Base-by-base conservation (phyloP, 64 coral and sea anemone genomes). In the Porites lutea region DNA sequence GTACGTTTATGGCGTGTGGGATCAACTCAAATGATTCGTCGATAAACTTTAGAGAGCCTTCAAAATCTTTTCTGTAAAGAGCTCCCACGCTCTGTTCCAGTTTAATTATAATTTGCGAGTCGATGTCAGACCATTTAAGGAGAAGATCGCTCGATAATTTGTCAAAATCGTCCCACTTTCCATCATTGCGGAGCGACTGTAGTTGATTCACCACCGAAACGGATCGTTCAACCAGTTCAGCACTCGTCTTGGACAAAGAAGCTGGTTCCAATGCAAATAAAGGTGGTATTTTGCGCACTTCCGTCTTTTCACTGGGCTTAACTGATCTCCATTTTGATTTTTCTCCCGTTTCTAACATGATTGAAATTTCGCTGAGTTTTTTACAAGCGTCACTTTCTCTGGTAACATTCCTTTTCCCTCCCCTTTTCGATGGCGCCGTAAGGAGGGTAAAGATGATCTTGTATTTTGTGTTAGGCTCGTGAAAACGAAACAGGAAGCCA, bases 21-120 rank as follows among this genome's bases (percentile, higher is more conserved):
- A 76, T 76, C 74, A 52, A 63, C 1, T n/a, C 13, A 4, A 52
- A 65, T 4, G 72, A 74, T 65, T 76, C 48, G 13, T 65, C 14
- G 5, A 89, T 76, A 57, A 89, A 6, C 44, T 27, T 6, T 12
- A 51, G 12, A 13, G 87, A 76, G 54, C 48, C 44, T 67, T 77
- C 45, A 65, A 50, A 46, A 66, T 19, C 58, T 2, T 66, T 84
- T 18, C 49, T 70, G n/a, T 78, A 89, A 79, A 77, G 73, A 18
- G 87, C 53, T 8, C 49, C 79, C 43, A 83, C 55, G 44, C 66
- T 70, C 55, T 65, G 51, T 51, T 94, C 92, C 48, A 89, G 14
- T 18, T 74, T 20, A 27, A 94, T 89, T 3, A 37, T 64, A 63
- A 94, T 78, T 74, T 89, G 86, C 16, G 79, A 61, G 84, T 94